Conservation (phyloP, 2,113 vertebrate species). For the Mustela nigripes region DNA sequence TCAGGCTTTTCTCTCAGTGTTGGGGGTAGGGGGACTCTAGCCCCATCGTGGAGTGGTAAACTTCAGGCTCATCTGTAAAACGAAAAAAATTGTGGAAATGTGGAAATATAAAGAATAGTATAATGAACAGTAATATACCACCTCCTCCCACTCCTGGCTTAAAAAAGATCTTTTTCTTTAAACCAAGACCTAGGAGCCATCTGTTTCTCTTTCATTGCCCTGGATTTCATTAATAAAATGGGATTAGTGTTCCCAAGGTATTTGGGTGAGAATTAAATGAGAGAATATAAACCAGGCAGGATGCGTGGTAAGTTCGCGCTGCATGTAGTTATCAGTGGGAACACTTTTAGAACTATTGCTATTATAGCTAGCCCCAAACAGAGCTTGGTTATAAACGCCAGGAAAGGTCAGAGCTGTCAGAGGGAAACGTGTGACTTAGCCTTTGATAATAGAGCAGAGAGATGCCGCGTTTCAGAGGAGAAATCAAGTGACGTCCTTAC, state of each 20-base stretch:
- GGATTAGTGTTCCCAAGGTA: neutral
- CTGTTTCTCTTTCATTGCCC: neutral
- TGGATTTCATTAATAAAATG: neutral
- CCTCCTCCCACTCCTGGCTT: neutral
- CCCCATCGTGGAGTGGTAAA: neutral
- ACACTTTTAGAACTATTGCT: neutral
- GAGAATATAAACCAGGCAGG: neutral
- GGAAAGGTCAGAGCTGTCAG: neutral
- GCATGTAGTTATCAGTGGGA: neutral
- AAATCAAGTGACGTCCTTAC: too few species aligned
- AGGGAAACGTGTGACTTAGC: neutral
- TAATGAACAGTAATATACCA: neutral
- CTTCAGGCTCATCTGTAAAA: neutral
- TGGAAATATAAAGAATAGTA: neutral
- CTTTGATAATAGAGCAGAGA: neutral
- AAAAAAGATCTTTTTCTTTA: neutral
- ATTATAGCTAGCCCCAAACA: accelerated
- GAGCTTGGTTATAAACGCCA: neutral
- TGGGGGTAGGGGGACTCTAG: neutral
- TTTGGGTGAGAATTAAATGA: neutral
- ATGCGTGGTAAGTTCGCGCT: neutral
- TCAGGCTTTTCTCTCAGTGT: neutral
- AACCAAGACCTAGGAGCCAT: neutral
- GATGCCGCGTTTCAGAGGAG: neutral
- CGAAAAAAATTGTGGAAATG: neutral